Evolutionary conservation across 2,888 invertebrate genomes (phyloP), one percentile per base, ranked within the genome.

Genomic region (Acrobasis repandana): DNA sequence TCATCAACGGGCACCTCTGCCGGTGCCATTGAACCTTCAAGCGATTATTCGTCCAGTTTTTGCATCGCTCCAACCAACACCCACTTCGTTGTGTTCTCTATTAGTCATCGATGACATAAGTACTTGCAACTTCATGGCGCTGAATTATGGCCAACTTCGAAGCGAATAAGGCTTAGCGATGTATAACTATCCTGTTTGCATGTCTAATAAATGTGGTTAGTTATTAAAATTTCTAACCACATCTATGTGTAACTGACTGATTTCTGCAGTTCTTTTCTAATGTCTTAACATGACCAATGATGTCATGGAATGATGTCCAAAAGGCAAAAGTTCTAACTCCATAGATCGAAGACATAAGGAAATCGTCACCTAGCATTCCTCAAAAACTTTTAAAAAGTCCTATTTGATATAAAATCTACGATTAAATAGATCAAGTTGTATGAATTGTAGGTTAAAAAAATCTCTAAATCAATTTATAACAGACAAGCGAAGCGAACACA

Each of bases 101-200:
- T 54, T 54, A 54, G 38, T 54, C 54, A 54, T 54, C 54, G 54
- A 15, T 54, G 54, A 54, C 54, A 54, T 54, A 54, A 52, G 52
- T 52, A 52, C 16, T 36, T 50, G 50, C 50, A 50, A 49, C 49
- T 20, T 28, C 11, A n/a, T n/a, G 16, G n/a, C 10, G 33, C 50
- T 14, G 28, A 50, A 50, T 50, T 16, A 50, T 50, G 20, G 28
- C n/a, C 28, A 50, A 28, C 4, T 11, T 28, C 50, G 33, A 20
- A 6, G 28, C 50, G 20, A 50, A 50, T 50, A 6, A 28, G n/a
- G 28, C 50, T 14, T 50, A 28, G 33, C 50, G 16, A 47, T 15
- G 15, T 15, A 50, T 33, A 43, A 43, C 43, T 43, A 43, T 50
- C n/a, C 9, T 50, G 28, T 8, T 28, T 50, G n/a, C 28, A 50